Evolutionary conservation across 2,888 invertebrate species (phyloP).

Genomic region (Tenodera sinensis): DNA sequence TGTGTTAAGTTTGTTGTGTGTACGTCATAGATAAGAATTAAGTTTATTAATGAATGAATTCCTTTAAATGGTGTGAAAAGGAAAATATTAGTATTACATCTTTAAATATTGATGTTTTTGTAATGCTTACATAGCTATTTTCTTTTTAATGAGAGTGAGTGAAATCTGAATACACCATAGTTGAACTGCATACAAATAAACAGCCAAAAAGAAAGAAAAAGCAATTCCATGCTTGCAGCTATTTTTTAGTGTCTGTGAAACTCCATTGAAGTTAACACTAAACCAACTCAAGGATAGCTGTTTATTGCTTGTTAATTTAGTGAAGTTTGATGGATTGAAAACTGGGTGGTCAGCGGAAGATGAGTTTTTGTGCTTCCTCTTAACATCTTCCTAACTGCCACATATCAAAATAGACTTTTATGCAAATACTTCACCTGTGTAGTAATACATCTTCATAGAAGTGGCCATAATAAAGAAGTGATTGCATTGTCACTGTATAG

Average conservation of each 20-base stretch:
- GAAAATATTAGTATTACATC: neutral
- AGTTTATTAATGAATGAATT: neutral
- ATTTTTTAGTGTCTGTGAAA: neutral
- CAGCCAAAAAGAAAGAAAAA: neutral
- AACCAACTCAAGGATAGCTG: neutral
- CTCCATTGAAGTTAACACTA: neutral
- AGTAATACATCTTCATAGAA: neutral
- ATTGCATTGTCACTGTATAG: neutral
- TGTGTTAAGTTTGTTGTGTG: neutral
- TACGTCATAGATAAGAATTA: neutral
- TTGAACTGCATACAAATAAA: neutral
- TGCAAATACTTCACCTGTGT: neutral
- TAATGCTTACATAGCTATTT: neutral
- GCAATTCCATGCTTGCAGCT: neutral
- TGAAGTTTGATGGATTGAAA: neutral
- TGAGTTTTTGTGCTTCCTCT: neutral
- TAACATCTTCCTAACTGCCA: neutral
- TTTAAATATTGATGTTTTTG: neutral
- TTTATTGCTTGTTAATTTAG: neutral
- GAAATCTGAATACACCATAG: neutral
- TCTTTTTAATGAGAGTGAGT: neutral
- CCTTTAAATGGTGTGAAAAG: neutral
- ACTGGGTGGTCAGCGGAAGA: neutral
- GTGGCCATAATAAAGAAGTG: neutral
- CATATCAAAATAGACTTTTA: neutral